Evolutionary conservation across 2,113 vertebrate genomes (phyloP), one percentile per base, ranked within the genome.

Genomic region (Urocynchramus pylzowi): DNA sequence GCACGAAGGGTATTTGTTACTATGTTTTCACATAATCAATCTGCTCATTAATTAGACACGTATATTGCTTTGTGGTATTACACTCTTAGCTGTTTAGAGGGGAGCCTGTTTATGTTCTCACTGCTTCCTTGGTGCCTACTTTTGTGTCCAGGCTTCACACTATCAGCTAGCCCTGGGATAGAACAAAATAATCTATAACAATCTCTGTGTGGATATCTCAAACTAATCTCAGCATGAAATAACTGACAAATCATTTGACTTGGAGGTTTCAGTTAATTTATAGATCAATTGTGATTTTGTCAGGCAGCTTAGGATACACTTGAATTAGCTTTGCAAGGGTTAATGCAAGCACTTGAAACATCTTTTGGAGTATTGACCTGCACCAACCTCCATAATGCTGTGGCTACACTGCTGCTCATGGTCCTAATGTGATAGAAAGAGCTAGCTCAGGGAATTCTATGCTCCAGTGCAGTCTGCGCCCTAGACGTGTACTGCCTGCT

Each of bases 41-140:
- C 1, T 87, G 27, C 17, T 94, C 3, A 14, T 77, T 81, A 84
- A 45, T 70, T 68, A 41, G 6, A 31, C 53, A 5, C 0, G 0
- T 63, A 23, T 18, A 11, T 71, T 90, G 15, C 18, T 90, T 44
- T 84, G 39, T 60, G 42, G 37, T 68, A 57, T 53, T n/a, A 14
- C 3, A 1, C 33, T 56, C 9, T 49, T 56, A 65, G 15, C 11
- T 87, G 11, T 70, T 87, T 60, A 53, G 24, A 68, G 37, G 39
- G 49, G 9, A 75, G 5, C 15, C 21, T 65, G 12, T 67, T 5
- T 50, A 17, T 37, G 9, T 45, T 79, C 28, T 67, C 50, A 47
- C 15, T 79, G n/a, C 39, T 88, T 90, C 16, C 33, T 92, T 50
- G 24, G 26, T 45, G 20, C 20, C 42, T 42, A 5, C 28, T 49